Percentiles rank a stretch among this genome's conserved stretches.
phyloP scores from a whole-genome alignment of 2,113 vertebrate species.

The Nothocercus nigrocapillus region DNA sequence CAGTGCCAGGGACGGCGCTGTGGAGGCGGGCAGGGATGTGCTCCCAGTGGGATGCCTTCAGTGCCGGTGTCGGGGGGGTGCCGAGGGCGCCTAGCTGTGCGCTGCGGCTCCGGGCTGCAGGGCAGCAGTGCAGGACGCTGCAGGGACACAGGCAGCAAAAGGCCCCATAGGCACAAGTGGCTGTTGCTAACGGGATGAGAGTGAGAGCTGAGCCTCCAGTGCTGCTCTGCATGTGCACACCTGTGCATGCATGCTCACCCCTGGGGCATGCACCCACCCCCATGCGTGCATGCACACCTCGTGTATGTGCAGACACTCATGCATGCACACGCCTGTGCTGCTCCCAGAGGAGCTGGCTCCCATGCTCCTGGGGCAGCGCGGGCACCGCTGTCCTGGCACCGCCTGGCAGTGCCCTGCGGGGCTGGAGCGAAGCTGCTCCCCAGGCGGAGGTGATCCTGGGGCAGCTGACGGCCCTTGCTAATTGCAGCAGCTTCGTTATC shows the following conservation, averaged over 20 bases:
- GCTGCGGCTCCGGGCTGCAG: neutral
- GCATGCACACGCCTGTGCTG: neutral
- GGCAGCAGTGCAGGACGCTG: neutral
- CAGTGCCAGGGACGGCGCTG: no score
- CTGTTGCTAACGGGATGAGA: neutral
- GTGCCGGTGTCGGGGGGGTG: no score
- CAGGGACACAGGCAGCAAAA: no score
- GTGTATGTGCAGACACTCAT: neutral
- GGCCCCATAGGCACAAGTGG: no score
- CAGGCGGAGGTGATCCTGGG: neutral
- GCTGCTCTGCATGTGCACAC: neutral
- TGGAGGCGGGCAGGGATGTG: neutral
- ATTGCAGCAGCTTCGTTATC: slow-evolving; percentile 85
- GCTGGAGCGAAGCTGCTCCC: neutral
- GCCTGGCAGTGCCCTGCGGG: neutral
- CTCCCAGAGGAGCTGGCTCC: no score
- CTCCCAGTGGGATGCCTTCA: no score
- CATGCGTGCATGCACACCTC: neutral
- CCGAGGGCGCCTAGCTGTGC: no score
- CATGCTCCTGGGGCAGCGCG: neutral
- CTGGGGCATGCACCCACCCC: neutral
- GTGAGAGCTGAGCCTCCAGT: no score
- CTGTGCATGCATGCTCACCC: neutral
- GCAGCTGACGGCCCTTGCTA: slow-evolving; percentile 80
- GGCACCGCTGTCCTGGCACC: neutral